Evolutionary conservation across 2,113 vertebrate genomes (phyloP).

Genomic region (Trematomus loennbergii): DNA sequence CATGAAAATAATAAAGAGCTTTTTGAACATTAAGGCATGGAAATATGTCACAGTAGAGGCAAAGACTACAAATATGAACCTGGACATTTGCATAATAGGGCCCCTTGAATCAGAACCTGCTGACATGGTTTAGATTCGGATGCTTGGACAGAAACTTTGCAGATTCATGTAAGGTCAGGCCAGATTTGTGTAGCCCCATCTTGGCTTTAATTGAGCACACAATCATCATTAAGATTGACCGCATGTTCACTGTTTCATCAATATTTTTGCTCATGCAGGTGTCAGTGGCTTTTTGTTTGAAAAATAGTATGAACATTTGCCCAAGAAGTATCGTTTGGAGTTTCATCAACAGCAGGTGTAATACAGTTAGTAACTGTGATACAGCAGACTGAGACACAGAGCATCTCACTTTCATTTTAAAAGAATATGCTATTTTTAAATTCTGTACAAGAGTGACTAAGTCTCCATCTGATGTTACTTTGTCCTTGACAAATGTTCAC

Average conservation of each 20-base stretch:
- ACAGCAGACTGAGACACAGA: conserved; percentile 20
- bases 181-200: too few relatives aligned
- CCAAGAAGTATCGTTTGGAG: neutral
- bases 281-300: conserved; percentile 18
- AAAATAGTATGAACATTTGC: too few relatives aligned
- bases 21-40: too few relatives aligned
- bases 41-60: too few relatives aligned
- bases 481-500: conserved; percentile 89
- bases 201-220: conserved; percentile 14
- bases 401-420: neutral
- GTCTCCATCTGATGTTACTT: conserved; percentile 1
- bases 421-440: neutral
- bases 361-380: conserved; percentile 32
- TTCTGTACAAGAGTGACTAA: neutral
- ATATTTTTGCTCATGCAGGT: conserved; percentile 10
- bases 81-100: too few relatives aligned
- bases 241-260: conserved; percentile 33
- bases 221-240: conserved; percentile 37
- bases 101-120: too few relatives aligned
- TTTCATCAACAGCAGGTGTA: conserved; percentile 34
- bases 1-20: too few relatives aligned
- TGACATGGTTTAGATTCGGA: too few relatives aligned
- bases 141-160: too few relatives aligned
- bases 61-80: too few relatives aligned
- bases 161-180: too few relatives aligned